Evolutionary conservation across 2,113 vertebrate genomes (phyloP).

Genomic region (Narcine bancroftii): DNA sequence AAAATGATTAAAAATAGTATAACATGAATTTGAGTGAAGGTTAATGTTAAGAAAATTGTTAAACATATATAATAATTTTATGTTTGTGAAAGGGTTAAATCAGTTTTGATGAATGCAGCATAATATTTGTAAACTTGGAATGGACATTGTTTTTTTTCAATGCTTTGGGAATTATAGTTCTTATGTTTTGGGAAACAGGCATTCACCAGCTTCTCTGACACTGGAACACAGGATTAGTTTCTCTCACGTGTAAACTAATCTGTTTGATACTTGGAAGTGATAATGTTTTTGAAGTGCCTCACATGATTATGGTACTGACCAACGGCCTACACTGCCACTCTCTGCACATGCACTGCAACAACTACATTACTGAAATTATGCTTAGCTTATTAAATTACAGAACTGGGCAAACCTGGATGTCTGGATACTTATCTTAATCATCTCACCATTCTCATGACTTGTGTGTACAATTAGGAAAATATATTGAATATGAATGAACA

Average conservation of each 20-base stretch:
- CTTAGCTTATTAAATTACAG: background rate
- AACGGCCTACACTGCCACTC: constrained; percentile 34
- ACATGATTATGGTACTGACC: constrained; percentile 12
- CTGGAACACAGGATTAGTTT: constrained; percentile 36
- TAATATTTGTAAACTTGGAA: background rate
- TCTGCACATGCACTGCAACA: constrained; percentile 35
- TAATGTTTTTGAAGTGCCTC: constrained; percentile 29
- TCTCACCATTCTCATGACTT: background rate
- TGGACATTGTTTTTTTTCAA: background rate
- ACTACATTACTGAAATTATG: background rate
- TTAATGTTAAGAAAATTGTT: background rate
- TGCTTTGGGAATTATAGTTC: background rate
- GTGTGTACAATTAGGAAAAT: background rate
- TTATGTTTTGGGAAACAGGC: background rate
- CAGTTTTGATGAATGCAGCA: background rate
- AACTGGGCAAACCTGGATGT: background rate
- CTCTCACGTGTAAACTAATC: constrained; percentile 30
- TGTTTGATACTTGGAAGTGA: constrained; percentile 25
- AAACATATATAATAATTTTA: background rate
- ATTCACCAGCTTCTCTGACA: constrained; percentile 33
- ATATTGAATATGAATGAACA: background rate
- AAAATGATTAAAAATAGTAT: background rate
- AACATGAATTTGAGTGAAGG: background rate
- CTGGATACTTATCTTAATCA: background rate
- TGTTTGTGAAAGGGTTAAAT: background rate